These are phyloP conservation scores for Peromyscus leucopus DNA, from an alignment of 2,113 vertebrate species.

Conservation along the genomic window DNA sequence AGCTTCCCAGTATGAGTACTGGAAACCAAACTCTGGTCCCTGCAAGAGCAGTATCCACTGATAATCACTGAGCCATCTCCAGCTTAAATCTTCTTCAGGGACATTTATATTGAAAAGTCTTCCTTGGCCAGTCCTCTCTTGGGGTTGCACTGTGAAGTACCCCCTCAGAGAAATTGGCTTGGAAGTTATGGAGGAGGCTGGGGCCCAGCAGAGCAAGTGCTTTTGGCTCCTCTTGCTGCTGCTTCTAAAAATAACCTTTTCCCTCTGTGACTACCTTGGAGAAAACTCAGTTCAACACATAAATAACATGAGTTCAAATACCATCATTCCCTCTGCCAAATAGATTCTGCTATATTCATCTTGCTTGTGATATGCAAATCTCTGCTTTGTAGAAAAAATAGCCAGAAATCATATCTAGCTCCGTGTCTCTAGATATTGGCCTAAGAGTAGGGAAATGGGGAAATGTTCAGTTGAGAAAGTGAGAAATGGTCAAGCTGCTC, in stretches of 20 bases:
- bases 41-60: background rate
- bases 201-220: background rate
- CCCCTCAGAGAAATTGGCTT: fast-evolving
- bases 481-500: background rate
- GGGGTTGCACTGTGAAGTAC: background rate
- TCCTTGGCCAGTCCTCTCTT: background rate
- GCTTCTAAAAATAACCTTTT: constrained; percentile 28
- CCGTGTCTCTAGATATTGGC: background rate
- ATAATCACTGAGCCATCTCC: background rate
- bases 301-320: constrained; percentile 30
- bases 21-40: background rate
- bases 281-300: background rate
- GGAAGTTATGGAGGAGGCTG: background rate
- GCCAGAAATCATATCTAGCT: background rate
- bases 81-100: background rate
- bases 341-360: constrained; percentile 16
- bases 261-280: background rate
- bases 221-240: background rate
- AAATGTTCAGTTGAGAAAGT: background rate
- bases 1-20: background rate
- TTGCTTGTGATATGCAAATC: background rate
- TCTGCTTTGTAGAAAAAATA: constrained; percentile 33
- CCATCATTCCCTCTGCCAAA: background rate
- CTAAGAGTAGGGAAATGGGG: background rate
- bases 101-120: background rate